Evolutionary conservation across 2,797 vertebrate genomes (phyloP).

Genomic region (Hipposideros larvatus): DNA sequence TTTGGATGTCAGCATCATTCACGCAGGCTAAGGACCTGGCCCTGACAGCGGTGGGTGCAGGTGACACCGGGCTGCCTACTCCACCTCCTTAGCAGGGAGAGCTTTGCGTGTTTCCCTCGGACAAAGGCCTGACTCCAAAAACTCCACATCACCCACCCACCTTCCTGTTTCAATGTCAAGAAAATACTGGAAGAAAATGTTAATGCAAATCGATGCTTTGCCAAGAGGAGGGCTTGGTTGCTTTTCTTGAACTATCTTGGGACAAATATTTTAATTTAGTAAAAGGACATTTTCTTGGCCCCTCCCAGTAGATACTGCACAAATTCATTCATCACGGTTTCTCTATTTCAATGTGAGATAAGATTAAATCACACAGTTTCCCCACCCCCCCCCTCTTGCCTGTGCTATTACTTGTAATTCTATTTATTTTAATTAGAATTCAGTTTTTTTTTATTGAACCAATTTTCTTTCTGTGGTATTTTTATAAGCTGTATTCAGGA

Average conservation of each 20-base stretch:
- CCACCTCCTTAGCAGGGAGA: neutral
- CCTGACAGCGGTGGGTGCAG: neutral
- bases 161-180: neutral
- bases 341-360: neutral
- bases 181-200: slow-evolving; percentile 2
- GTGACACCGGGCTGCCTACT: neutral
- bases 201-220: neutral
- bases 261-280: neutral
- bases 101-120: neutral
- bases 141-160: rapidly evolving
- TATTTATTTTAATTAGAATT: slow-evolving; percentile 64
- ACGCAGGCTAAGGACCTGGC: neutral
- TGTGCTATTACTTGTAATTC: slow-evolving; percentile 45
- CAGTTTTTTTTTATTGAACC: slow-evolving; percentile 52
- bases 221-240: neutral
- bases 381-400: neutral
- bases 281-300: neutral
- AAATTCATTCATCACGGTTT: neutral
- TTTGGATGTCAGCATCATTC: neutral
- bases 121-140: neutral
- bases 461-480: slow-evolving; percentile 11
- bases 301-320: neutral
- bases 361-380: neutral
- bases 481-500: slow-evolving; percentile 37
- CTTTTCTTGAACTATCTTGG: neutral